Evolutionary conservation across 2,888 invertebrate genomes (phyloP).

Genomic region (Halictus quadricinctus): DNA sequence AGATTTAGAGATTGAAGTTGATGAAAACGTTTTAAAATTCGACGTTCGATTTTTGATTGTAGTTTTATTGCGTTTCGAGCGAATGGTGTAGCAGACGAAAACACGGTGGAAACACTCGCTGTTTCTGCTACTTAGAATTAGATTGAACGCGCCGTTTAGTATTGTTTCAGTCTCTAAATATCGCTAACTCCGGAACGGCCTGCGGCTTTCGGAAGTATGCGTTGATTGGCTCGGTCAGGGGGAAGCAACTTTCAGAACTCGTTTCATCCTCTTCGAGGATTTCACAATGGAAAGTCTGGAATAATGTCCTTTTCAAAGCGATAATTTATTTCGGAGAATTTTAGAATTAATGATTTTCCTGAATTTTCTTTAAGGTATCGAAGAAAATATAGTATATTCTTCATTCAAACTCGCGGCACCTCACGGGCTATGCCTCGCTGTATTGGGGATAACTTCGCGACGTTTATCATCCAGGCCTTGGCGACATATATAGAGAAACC

Average conservation of each 20-base stretch:
- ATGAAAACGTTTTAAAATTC: background rate
- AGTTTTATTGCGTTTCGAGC: background rate
- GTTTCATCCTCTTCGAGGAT: background rate
- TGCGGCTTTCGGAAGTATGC: conserved; percentile 1
- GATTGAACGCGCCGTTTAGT: background rate
- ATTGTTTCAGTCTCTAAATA: background rate
- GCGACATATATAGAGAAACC: too few species aligned
- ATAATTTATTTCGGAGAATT: background rate
- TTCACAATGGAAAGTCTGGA: background rate
- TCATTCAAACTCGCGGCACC: too few species aligned
- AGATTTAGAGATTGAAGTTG: background rate
- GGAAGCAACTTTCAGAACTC: background rate
- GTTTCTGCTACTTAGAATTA: background rate
- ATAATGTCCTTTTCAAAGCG: background rate
- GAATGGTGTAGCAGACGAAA: background rate
- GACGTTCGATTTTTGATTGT: background rate
- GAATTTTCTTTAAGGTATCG: too few species aligned
- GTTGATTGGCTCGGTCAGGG: background rate
- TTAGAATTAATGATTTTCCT: background rate
- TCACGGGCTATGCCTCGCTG: too few species aligned
- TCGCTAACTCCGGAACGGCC: background rate
- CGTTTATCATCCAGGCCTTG: too few species aligned
- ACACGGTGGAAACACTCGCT: background rate
- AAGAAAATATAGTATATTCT: too few species aligned
- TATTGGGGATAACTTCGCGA: too few species aligned